Evolutionary conservation across 2,888 invertebrate genomes (phyloP).

Genomic region (Aphidoletes aphidimyza): DNA sequence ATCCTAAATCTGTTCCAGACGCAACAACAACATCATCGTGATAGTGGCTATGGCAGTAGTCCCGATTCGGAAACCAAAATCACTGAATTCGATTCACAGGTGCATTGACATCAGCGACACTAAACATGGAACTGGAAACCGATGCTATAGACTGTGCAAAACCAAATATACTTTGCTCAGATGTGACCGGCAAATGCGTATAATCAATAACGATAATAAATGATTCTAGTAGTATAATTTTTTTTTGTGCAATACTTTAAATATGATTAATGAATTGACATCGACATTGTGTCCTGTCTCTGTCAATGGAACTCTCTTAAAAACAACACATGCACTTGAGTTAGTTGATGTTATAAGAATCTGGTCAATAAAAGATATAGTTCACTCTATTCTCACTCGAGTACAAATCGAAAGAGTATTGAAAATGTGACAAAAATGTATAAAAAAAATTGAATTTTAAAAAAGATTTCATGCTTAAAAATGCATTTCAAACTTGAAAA

Average conservation of each 20-base stretch:
- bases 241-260: constrained; percentile 17
- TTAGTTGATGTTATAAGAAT: background rate
- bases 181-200: background rate
- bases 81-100: constrained; percentile 66
- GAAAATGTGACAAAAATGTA: no score
- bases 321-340: background rate
- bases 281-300: no score
- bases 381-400: no score
- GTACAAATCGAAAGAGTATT: no score
- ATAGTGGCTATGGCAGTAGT: constrained; percentile 80
- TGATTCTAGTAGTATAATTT: background rate
- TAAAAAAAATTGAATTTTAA: no score
- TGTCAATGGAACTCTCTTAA: background rate
- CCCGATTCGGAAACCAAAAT: constrained; percentile 77
- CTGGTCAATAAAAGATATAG: no score
- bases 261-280: background rate
- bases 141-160: no score
- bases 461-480: no score
- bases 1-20: background rate
- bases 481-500: no score
- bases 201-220: background rate
- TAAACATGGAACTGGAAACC: background rate
- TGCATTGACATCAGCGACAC: constrained; percentile 63
- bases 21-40: constrained; percentile 65
- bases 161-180: background rate